A percentile compares a stretch with the other conserved stretches of the same genome.
Conservation (phyloP, 2,113 vertebrate genomes). For the Nothocercus julius region DNA sequence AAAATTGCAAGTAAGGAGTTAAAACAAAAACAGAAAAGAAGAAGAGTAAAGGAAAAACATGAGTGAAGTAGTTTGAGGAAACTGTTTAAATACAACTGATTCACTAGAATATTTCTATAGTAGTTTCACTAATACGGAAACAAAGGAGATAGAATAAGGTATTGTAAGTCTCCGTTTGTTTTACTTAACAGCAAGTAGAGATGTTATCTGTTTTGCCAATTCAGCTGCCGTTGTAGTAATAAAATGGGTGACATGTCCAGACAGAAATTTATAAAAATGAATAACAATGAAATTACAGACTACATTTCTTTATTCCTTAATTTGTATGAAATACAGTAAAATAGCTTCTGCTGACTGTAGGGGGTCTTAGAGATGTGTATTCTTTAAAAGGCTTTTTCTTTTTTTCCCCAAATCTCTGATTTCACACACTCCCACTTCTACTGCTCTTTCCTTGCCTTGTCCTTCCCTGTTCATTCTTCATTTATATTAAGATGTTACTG, state of each 20-base stretch:
- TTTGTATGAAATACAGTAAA: not conserved
- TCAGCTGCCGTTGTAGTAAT: not conserved
- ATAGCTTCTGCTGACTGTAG: not conserved
- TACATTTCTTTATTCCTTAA: not conserved
- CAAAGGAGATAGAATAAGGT: not conserved
- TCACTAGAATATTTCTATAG: not conserved
- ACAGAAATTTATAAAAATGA: not conserved
- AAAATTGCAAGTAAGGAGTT: not conserved
- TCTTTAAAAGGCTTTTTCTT: not conserved
- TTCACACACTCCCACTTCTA: not conserved
- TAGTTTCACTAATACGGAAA: not conserved
- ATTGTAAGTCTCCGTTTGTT: not conserved
- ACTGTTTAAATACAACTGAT: not conserved
- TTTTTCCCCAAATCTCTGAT: not conserved
- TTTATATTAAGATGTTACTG: not conserved
- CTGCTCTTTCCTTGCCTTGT: not conserved
- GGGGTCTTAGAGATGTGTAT: not conserved
- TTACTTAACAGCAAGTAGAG: not conserved
- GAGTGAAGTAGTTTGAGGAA: not conserved
- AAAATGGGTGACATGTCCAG: not conserved
- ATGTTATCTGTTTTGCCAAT: not conserved
- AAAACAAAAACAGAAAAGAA: not conserved
- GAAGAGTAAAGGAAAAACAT: not conserved
- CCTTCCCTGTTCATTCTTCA: too few relatives aligned
- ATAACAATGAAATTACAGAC: not conserved